Evolutionary conservation across 1,140 invertebrate species (phyloP), one percentile per base, ranked within the genome.

Genomic region (Philopotamus ludificatus): DNA sequence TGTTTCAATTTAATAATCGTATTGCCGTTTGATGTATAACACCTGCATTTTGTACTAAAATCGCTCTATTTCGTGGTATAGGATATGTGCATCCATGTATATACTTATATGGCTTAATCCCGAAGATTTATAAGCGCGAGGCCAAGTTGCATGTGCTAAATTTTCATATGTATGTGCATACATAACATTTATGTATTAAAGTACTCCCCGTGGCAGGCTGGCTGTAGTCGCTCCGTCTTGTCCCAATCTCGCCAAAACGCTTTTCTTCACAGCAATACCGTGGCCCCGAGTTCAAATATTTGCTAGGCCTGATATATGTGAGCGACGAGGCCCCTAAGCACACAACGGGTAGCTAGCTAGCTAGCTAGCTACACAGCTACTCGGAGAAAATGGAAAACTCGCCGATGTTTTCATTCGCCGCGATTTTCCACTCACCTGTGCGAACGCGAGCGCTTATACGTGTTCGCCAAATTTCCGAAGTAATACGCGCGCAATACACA

Each of bases 231-330:
- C 57, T 60, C 42, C 57, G 25, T 60, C 41, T 60, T 42, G 21
- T 47, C 57, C 15, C 42, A 39, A 47, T 60, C 57, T 39, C 34
- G 28, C 28, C 28, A 34, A 34, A 34, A 34, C 28, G 54, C 34
- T 25, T 45, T 20, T 28, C 39, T 21, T 60, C 41, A n/a, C 16
- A 25, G 42, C 44, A 12, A 34, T 58, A 28, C 28, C 34, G 18
- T n/a, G n/a, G n/a, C n/a, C 45, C 23, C 18, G 28, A 26, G 42
- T 41, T 60, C 57, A 60, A 60, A 60, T 60, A 60, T 60, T 60
- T 60, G 57, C 57, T 39, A 60, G 57, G 42, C 57, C 41, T 60
- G 57, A 60, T 60, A 47, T 60, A 60, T 60, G 44, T 47, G 57
- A 60, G 26, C 57, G 57, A 60, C 15, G 47, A 41, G 23, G 23